These are phyloP conservation scores for Ailuropoda melanoleuca DNA, from an alignment of 2,113 vertebrate species.

Conservation along the genomic window DNA sequence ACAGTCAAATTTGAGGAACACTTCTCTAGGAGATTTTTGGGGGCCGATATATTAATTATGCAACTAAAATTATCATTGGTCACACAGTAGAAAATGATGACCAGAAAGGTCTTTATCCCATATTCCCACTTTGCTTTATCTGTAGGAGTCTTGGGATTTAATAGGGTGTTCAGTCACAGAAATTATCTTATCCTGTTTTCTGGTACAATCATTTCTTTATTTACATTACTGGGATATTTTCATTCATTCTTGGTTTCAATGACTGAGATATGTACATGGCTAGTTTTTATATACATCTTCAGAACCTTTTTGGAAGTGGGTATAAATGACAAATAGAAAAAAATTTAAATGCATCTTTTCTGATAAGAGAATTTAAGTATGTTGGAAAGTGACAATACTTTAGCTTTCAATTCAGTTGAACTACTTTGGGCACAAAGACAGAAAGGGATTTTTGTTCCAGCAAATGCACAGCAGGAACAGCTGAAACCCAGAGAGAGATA, in stretches of 20 bases:
- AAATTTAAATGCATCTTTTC: conserved; percentile 18
- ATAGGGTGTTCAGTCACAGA: background rate
- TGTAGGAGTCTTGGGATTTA: background rate
- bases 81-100: background rate
- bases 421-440: conserved; percentile 41
- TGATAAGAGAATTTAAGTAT: conserved; percentile 16
- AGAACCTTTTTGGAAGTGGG: background rate
- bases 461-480: conserved; percentile 34
- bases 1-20: conserved; percentile 12
- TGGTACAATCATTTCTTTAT: background rate
- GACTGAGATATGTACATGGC: background rate
- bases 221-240: background rate
- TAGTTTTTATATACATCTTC: conserved; percentile 3
- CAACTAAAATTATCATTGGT: background rate
- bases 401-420: conserved; percentile 28
- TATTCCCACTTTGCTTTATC: background rate
- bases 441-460: conserved; percentile 50
- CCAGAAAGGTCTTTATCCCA: background rate
- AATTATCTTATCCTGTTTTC: conserved; percentile 7
- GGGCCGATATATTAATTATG: background rate
- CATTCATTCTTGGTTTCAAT: background rate
- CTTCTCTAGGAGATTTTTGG: background rate
- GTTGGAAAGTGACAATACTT: background rate
- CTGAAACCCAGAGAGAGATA: conserved; percentile 56
- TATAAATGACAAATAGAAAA: background rate